These are phyloP conservation scores for Pyrrhia umbra DNA, from an alignment of 2,888 invertebrate genomes.

Conservation along the genomic window DNA sequence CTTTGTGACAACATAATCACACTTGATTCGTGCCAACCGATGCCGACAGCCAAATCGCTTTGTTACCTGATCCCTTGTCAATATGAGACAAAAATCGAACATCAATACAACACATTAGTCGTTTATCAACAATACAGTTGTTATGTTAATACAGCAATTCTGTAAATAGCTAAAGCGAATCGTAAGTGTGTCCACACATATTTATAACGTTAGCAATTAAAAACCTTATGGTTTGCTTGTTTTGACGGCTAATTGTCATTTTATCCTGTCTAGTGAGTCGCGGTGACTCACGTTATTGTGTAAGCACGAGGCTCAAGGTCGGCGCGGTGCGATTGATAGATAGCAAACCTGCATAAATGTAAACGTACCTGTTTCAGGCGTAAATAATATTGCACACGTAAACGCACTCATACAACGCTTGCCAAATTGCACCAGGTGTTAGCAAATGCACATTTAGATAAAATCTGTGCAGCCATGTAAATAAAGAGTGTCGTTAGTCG, in stretches of 20 bases:
- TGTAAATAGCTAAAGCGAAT: conserved; percentile 35
- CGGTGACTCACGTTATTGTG: conserved; percentile 71
- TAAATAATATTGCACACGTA: conserved; percentile 51
- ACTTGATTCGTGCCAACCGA: conserved; percentile 74
- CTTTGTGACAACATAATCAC: conserved; percentile 65
- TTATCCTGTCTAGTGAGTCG: conserved; percentile 69
- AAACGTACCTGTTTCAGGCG: conserved; percentile 44
- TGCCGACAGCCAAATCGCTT: conserved; percentile 67
- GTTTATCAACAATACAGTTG: conserved; percentile 30
- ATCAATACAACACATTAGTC: conserved; percentile 46
- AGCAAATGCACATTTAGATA: conserved; percentile 39
- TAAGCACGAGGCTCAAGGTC: conserved; percentile 69
- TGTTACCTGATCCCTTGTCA: conserved; percentile 54
- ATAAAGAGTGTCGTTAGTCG: conserved; percentile 39
- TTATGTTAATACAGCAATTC: conserved; percentile 35
- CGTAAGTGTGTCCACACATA: conserved; percentile 21
- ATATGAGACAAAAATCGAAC: conserved; percentile 45
- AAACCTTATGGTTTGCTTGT: conserved; percentile 66
- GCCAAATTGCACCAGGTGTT: conserved; percentile 44
- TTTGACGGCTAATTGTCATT: conserved; percentile 69
- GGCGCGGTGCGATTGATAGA: conserved; percentile 61
- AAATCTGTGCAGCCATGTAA: conserved; percentile 44
- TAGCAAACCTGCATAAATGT: conserved; percentile 52
- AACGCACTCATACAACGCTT: conserved; percentile 43
- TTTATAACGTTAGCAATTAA: conserved; percentile 42